These are phyloP conservation scores for Neoscelio sp. DNA, from an alignment of 2,888 invertebrate genomes.

Conservation along the genomic window DNA sequence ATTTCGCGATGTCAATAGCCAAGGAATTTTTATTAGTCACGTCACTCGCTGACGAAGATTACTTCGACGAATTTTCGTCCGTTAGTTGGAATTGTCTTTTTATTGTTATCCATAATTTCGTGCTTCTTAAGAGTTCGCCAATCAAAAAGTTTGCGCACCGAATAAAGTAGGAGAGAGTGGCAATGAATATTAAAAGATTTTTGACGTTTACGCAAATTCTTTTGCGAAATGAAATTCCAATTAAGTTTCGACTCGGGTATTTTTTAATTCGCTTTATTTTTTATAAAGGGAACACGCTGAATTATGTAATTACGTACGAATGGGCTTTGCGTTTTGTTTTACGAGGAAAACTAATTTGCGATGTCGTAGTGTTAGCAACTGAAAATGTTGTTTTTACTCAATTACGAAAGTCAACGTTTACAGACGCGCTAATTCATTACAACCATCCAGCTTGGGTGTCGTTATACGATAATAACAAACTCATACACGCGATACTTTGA, in stretches of 20 bases:
- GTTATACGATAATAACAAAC: slow-evolving; percentile 43
- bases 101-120: not conserved
- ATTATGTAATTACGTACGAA: slow-evolving; percentile 15
- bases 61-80: not conserved
- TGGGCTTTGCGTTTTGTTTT: slow-evolving; percentile 10
- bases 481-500: slow-evolving; percentile 30
- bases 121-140: not conserved
- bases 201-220: not conserved
- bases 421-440: slow-evolving; percentile 46
- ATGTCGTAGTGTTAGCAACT: not conserved
- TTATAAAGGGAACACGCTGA: not conserved
- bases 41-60: not conserved
- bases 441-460: slow-evolving; percentile 19
- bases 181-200: no score
- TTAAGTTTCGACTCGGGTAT: not conserved
- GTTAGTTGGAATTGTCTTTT: not conserved
- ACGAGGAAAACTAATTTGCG: not conserved
- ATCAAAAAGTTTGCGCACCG: not conserved
- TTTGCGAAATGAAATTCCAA: not conserved
- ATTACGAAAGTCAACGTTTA: slow-evolving; percentile 59
- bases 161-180: no score
- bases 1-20: slow-evolving; percentile 3
- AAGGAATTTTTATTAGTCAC: slow-evolving; percentile 9
- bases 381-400: slow-evolving; percentile 44
- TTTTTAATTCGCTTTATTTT: not conserved